These are phyloP conservation scores for Danaus chrysippus DNA, from an alignment of 2,888 invertebrate genomes.

Conservation along the genomic window DNA sequence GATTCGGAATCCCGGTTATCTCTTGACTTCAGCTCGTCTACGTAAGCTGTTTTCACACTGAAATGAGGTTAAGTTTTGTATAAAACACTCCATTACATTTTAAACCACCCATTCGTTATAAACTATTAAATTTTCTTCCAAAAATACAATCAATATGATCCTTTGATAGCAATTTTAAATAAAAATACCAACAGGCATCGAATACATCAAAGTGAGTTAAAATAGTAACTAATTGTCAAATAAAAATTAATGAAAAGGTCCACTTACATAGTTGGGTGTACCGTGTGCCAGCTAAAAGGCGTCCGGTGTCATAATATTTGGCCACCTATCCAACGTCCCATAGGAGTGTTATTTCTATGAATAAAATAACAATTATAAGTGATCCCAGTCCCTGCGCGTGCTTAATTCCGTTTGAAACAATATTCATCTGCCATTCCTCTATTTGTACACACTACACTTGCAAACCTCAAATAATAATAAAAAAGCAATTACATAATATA, in stretches of 20 bases:
- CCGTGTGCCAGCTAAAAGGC: conserved; percentile 58
- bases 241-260: conserved; percentile 9
- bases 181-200: too few relatives aligned
- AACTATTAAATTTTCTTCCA: background rate
- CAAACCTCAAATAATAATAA: background rate
- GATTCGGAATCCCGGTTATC: conserved; percentile 51
- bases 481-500: too few relatives aligned
- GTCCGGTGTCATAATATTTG: conserved; percentile 73
- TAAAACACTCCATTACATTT: background rate
- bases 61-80: conserved; percentile 5
- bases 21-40: conserved; percentile 47
- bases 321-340: conserved; percentile 65
- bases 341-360: conserved; percentile 77
- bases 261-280: conserved; percentile 17
- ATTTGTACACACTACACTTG: conserved; percentile 42
- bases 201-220: background rate
- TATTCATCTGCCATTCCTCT: conserved; percentile 74
- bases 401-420: conserved; percentile 78
- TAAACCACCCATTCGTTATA: conserved; percentile 2
- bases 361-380: conserved; percentile 81
- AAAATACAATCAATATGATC: conserved; percentile 1
- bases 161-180: too few relatives aligned
- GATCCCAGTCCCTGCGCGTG: conserved; percentile 70
- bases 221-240: conserved; percentile 5
- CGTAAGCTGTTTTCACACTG: conserved; percentile 27